Conservation (phyloP, 2,888 invertebrate genomes). For the Rhamnusium bicolor region DNA sequence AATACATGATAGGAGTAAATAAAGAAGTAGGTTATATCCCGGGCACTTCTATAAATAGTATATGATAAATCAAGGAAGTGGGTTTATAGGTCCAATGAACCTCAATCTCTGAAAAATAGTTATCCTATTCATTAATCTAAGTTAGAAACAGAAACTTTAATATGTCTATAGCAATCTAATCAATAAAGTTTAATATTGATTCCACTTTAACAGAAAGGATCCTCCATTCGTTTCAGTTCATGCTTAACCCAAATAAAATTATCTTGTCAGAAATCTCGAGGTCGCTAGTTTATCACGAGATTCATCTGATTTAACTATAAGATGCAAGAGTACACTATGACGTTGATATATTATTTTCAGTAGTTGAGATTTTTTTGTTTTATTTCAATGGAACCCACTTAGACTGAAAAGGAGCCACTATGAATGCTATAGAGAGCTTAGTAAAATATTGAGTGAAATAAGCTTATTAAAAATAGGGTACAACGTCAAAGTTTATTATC, state of each 20-base stretch:
- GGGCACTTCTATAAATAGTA: constrained; percentile 2
- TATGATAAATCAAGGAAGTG: constrained; percentile 15
- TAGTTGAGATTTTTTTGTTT: not conserved
- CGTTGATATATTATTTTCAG: constrained; percentile 13
- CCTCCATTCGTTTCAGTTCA: constrained; percentile 26
- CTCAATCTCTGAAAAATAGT: constrained; percentile 20
- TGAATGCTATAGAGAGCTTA: not conserved
- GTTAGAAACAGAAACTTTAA: constrained; percentile 29
- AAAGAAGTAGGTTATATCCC: constrained; percentile 12
- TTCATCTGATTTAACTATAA: constrained; percentile 8
- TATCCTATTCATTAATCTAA: constrained; percentile 32
- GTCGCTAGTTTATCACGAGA: constrained; percentile 26
- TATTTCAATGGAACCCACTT: not conserved
- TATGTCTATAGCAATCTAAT: constrained; percentile 20
- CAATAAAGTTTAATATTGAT: constrained; percentile 26
- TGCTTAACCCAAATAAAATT: constrained; percentile 30
- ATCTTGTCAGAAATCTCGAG: constrained; percentile 31
- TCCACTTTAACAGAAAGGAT: constrained; percentile 3
- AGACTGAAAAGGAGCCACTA: not conserved
- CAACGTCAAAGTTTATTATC: too few relatives aligned
- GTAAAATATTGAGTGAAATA: not conserved
- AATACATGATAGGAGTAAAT: not conserved
- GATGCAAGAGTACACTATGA: not conserved
- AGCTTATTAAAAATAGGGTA: too few relatives aligned
- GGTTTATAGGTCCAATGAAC: not conserved